Percentiles rank a stretch among this genome's conserved stretches.
Conservation (phyloP, 1,140 invertebrate genomes). For the Centruroides sculpturatus region DNA sequence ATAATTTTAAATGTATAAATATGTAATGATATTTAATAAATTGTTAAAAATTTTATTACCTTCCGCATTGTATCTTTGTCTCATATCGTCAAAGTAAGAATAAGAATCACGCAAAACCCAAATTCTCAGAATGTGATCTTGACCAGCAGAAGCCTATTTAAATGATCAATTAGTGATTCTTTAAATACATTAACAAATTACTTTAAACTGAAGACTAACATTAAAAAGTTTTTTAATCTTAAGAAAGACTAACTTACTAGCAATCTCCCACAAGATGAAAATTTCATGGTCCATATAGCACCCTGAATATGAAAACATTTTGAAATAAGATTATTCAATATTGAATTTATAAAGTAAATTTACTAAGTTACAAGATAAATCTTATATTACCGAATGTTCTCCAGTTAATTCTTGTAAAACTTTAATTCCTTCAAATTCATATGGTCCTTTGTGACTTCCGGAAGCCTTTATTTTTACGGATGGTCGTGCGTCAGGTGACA, state of each 20-base stretch:
- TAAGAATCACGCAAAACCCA: slow-evolving; percentile 84
- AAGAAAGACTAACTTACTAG: slow-evolving; percentile 31
- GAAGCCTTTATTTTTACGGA: slow-evolving; percentile 60
- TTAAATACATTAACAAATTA: no score
- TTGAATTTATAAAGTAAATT: background rate
- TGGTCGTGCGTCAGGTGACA: slow-evolving; percentile 35
- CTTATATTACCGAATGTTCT: slow-evolving; percentile 47
- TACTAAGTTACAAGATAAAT: background rate
- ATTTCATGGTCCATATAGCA: slow-evolving; percentile 98
- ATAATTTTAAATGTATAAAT: no score
- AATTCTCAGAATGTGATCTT: slow-evolving; percentile 80
- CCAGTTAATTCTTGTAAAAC: slow-evolving; percentile 62
- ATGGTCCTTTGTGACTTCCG: slow-evolving; percentile 84
- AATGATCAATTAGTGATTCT: background rate
- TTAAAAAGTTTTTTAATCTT: background rate
- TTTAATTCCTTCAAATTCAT: slow-evolving; percentile 72
- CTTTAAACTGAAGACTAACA: no score
- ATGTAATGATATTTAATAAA: no score
- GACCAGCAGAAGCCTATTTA: slow-evolving; percentile 70
- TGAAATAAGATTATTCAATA: no score
- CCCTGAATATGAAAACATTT: slow-evolving; percentile 31
- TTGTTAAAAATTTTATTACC: background rate
- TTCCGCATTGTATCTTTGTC: slow-evolving; percentile 64
- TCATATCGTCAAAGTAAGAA: slow-evolving; percentile 83
- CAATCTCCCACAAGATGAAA: slow-evolving; percentile 81